These are phyloP conservation scores for Carpatolechia fugitivella DNA, from an alignment of 2,888 invertebrate genomes.

Conservation along the genomic window DNA sequence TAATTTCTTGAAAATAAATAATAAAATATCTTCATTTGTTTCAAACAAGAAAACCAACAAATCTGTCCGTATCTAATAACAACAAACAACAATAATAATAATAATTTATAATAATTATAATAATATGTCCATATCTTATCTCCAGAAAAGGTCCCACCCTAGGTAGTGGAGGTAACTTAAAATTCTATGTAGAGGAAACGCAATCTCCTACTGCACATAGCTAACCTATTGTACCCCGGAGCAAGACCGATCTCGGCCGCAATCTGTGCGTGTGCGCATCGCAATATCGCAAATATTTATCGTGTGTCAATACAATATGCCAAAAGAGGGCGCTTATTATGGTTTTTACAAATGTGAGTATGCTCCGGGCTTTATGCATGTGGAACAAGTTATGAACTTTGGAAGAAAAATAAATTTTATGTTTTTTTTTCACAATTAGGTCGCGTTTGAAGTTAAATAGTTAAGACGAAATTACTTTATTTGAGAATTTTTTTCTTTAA, in stretches of 20 bases:
- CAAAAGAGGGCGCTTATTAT: slow-evolving; percentile 74
- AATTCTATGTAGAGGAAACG: slow-evolving; percentile 31
- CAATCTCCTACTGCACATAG: slow-evolving; percentile 34
- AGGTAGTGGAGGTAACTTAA: not conserved
- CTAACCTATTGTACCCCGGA: slow-evolving; percentile 27
- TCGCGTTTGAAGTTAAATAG: too few relatives aligned
- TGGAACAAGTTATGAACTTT: not conserved
- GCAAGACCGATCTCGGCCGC: slow-evolving; percentile 44
- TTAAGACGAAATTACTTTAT: too few relatives aligned
- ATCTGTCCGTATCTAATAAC: too few relatives aligned
- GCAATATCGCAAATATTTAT: slow-evolving; percentile 73
- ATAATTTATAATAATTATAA: too few relatives aligned
- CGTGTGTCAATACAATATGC: slow-evolving; percentile 76
- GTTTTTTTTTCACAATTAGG: too few relatives aligned
- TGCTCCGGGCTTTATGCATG: slow-evolving; percentile 48
- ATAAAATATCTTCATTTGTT: not conserved
- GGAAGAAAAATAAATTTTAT: not conserved
- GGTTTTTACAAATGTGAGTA: slow-evolving; percentile 72
- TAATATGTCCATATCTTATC: too few relatives aligned
- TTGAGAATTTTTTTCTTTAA: too few relatives aligned
- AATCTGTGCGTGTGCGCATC: slow-evolving; percentile 51
- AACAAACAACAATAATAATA: too few relatives aligned
- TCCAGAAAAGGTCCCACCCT: too few relatives aligned
- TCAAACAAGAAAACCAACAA: not conserved
- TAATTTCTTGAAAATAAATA: too few relatives aligned